Evolutionary conservation across 1,140 invertebrate genomes (phyloP).

Genomic region (Luehdorfia chinensis): DNA sequence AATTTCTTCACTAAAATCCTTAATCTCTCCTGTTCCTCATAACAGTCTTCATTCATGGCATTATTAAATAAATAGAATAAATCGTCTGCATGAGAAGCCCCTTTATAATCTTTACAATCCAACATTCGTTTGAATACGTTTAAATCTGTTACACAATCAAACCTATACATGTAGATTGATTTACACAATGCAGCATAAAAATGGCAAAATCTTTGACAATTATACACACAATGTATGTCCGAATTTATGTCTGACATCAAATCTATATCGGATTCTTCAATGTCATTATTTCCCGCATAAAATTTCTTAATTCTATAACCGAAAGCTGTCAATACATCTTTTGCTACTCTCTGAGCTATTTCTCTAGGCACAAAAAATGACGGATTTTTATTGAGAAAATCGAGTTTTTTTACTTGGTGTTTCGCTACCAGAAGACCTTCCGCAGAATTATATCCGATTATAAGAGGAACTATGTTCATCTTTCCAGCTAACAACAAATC

Average conservation of each 20-base stretch:
- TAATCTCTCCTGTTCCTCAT: conserved; percentile 40
- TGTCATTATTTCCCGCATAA: conserved; percentile 67
- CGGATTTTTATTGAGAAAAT: conserved; percentile 50
- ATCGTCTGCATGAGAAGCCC: conserved; percentile 80
- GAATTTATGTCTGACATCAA: conserved; percentile 22
- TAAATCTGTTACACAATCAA: conserved; percentile 57
- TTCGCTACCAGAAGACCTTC: conserved; percentile 76
- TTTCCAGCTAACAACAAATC: conserved; percentile 52
- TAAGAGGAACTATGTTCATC: conserved; percentile 77
- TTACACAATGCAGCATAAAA: conserved; percentile 28
- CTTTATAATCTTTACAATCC: conserved; percentile 41
- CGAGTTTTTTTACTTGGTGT: conserved; percentile 37
- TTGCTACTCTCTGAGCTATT: conserved; percentile 35
- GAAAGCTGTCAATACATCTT: conserved; percentile 47
- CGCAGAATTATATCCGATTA: conserved; percentile 78
- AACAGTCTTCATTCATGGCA: conserved; percentile 45
- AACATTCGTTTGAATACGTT: conserved; percentile 41
- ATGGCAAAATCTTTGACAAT: conserved; percentile 57
- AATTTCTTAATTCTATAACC: conserved; percentile 62
- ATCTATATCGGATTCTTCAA: conserved; percentile 27
- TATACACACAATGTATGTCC: conserved; percentile 34
- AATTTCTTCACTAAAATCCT: conserved; percentile 52
- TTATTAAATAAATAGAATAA: conserved; percentile 79
- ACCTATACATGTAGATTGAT: conserved; percentile 72
- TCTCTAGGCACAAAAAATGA: conserved; percentile 55